Evolutionary conservation across 2,888 invertebrate species (phyloP), one percentile per base, ranked within the genome.

Genomic region (Syrphus vitripennis): DNA sequence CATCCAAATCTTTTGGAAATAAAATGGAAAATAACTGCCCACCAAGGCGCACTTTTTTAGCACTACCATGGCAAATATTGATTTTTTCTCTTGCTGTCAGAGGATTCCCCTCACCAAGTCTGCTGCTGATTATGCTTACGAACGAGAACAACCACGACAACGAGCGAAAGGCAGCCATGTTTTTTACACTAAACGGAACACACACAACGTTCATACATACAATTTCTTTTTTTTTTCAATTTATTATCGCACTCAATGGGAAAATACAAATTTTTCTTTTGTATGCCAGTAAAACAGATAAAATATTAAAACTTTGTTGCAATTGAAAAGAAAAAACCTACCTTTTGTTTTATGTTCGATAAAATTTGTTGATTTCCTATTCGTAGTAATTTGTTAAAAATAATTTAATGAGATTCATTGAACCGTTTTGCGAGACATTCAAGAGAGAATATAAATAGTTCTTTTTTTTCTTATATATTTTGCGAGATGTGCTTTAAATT

Each of bases 181-280:
- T 82, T 76, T 76, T 82, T 72, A 75, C 83, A 83, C 74, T 69
- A 72, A 53, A 63, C 53, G 50, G 50, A 63, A 71, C 53, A 61
- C 57, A 70, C 63, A 67, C 79, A 57, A 48, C n/a, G 16, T 57
- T 26, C 80, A 80, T 59, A 84, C 61, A 72, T 70, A 71, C 55
- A 70, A 19, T 12, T 70, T 55, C 4, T 9, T 57, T 29, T 57
- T 37, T 65, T n/a, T n/a, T n/a, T n/a, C n/a, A n/a, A n/a, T n/a
- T n/a, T 71, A 57, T 84, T 71, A 81, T 80, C 65, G 67, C 83
- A 84, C 80, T 84, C 71, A 80, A 84, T 76, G 80, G 83, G 67
- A 75, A 80, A 67, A 80, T 77, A 75, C 83, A 76, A 80, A 63
- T 71, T 72, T 74, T 71, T 67, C 82, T 80, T 84, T 83, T 84